Conservation (phyloP, 2,797 vertebrate genomes). For the Gymnocypris eckloni region DNA sequence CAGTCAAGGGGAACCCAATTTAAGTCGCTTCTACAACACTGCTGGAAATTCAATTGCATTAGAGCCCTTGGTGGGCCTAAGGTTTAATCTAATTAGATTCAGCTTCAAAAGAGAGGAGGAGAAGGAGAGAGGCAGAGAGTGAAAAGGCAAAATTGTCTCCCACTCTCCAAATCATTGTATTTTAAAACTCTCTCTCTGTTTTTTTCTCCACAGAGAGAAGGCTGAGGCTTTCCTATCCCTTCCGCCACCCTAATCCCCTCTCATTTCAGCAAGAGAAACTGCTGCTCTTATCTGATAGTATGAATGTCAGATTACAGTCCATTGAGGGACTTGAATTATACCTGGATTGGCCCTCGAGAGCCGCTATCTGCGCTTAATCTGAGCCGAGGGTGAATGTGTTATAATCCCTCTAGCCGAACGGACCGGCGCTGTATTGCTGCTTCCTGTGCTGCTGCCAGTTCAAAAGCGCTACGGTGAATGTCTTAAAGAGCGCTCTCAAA, state of each 20-base stretch:
- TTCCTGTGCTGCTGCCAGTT: slow-evolving; percentile 43
- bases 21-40: slow-evolving; percentile 79
- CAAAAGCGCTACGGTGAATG: slow-evolving; percentile 15
- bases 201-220: slow-evolving; percentile 31
- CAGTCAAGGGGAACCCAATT: slow-evolving; percentile 81
- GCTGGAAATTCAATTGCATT: slow-evolving; percentile 81
- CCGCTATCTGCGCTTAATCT: slow-evolving; percentile 59
- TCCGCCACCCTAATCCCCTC: slow-evolving; percentile 61
- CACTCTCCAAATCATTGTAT: slow-evolving; percentile 55
- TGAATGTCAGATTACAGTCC: slow-evolving; percentile 62
- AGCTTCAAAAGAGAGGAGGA: slow-evolving; percentile 71
- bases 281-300: slow-evolving; percentile 60
- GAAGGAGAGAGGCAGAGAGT: slow-evolving; percentile 61
- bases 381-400: slow-evolving; percentile 54
- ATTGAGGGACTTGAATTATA: slow-evolving; percentile 50
- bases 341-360: slow-evolving; percentile 39
- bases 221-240: slow-evolving; percentile 27
- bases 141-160: slow-evolving; percentile 62
- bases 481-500: slow-evolving; percentile 37
- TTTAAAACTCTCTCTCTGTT: slow-evolving; percentile 51
- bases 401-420: slow-evolving; percentile 52
- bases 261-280: slow-evolving; percentile 50
- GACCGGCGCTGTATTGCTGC: slow-evolving; percentile 27
- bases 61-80: slow-evolving; percentile 75
- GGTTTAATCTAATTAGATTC: slow-evolving; percentile 81